Base-by-base conservation (phyloP, 2,888 invertebrate species). In the Netelia melanura region DNA sequence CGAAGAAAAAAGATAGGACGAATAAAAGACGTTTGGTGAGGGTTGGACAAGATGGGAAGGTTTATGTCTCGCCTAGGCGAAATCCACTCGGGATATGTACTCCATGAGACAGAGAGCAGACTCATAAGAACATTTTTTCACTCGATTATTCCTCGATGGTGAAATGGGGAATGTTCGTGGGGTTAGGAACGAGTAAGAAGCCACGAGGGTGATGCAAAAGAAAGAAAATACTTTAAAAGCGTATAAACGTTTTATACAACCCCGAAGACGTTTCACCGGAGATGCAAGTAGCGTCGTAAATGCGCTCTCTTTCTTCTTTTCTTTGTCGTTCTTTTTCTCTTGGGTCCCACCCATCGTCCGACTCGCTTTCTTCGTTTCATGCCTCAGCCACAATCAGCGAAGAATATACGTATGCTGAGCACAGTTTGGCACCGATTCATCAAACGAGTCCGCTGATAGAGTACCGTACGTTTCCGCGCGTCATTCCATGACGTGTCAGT, bases 361-460 rank as follows among this genome's bases (percentile, higher is more conserved):
- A 14, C 11, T 21, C 14, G 14, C 25, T 56, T 25, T n/a, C 23
- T 23, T 62, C 62, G 3, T 25, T 62, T 25, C 14, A 48, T 5
- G 38, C 58, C 30, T 48, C 11, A 74, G 65, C 65, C 75, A 81
- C 78, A 85, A 84, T 84, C 44, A 61, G 23, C 70, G 76, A 67
- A 83, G 87, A 70, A 78, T 89, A 87, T 90, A 89, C 86, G 90
- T 90, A 90, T 90, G 90, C 90, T 88, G 88, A 87, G 86, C 89
- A 87, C 77, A 88, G 90, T 87, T 88, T 86, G 75, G 81, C 86
- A 86, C 87, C 90, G 89, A 90, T 90, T 90, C 90, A 90, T 90
- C 90, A 90, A 90, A 90, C 86, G 85, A 86, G 83, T 58, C 70
- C 70, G 61, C 70, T 78, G 61, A 68, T 68, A 52, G 61, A 70